These are phyloP conservation scores for Fragum fragum DNA, from an alignment of 2,888 invertebrate genomes.

Conservation along the genomic window DNA sequence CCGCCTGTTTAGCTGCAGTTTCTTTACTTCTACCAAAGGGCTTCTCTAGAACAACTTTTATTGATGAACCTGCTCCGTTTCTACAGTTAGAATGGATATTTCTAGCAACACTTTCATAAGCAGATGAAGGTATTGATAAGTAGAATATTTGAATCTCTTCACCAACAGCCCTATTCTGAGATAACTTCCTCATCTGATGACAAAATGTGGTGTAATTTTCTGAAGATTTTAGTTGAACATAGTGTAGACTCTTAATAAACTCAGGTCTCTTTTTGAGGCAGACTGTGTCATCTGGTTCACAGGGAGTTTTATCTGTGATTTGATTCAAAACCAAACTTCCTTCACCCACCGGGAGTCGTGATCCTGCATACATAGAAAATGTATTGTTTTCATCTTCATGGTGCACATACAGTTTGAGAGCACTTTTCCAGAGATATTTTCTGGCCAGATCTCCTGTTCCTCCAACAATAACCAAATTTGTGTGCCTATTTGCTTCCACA, in stretches of 20 bases:
- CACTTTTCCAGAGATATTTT: slow-evolving; percentile 85
- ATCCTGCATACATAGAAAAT: slow-evolving; percentile 81
- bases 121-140: slow-evolving; percentile 82
- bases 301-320: slow-evolving; percentile 76
- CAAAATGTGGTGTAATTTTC: slow-evolving; percentile 75
- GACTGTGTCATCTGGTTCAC: slow-evolving; percentile 63
- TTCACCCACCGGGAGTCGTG: slow-evolving; percentile 65
- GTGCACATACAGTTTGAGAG: slow-evolving; percentile 72
- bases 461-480: slow-evolving; percentile 78
- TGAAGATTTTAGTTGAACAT: slow-evolving; percentile 76
- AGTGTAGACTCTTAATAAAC: slow-evolving; percentile 78
- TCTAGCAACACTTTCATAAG: slow-evolving; percentile 73
- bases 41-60: slow-evolving; percentile 98
- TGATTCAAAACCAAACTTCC: slow-evolving; percentile 72
- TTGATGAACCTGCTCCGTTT: slow-evolving; percentile 87
- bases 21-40: slow-evolving; percentile 97
- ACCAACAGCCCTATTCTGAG: not conserved
- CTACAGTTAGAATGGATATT: slow-evolving; percentile 70
- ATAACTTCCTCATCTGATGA: slow-evolving; percentile 46
- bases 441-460: slow-evolving; percentile 84
- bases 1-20: slow-evolving; percentile 94
- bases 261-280: slow-evolving; percentile 75
- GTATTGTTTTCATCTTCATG: slow-evolving; percentile 65
- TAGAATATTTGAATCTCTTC: slow-evolving; percentile 80
- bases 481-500: slow-evolving; percentile 55